phyloP scores from a whole-genome alignment of 2,797 vertebrate species.

The Trichosurus vulpecula region DNA sequence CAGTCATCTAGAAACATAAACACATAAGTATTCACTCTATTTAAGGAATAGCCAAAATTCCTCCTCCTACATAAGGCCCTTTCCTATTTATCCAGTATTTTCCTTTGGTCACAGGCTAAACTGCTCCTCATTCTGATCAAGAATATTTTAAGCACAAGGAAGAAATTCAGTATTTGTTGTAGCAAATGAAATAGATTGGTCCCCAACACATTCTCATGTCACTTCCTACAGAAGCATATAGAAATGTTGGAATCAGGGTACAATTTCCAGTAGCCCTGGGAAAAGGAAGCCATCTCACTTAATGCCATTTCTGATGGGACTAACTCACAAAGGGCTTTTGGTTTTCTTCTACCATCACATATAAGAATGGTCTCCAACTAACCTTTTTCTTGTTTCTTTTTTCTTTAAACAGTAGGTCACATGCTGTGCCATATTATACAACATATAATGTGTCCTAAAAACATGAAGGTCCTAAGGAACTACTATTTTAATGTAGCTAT shows the following conservation, averaged over 20 bases:
- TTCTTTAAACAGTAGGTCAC: background rate
- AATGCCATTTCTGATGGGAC: background rate
- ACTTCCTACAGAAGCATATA: background rate
- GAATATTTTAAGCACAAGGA: background rate
- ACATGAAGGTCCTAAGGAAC: background rate
- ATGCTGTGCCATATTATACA: background rate
- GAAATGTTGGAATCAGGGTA: conserved; percentile 15
- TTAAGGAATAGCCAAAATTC: background rate
- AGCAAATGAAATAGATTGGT: background rate
- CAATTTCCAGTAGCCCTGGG: background rate
- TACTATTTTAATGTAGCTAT: background rate
- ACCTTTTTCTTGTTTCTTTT: conserved; percentile 32
- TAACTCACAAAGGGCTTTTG: background rate
- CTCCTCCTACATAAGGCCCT: background rate
- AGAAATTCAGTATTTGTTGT: background rate
- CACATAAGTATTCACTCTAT: background rate
- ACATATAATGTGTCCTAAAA: background rate
- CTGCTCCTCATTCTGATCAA: background rate
- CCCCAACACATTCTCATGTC: background rate
- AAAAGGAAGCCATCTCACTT: conserved; percentile 16
- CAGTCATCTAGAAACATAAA: background rate
- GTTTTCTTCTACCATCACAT: background rate
- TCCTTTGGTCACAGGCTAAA: background rate
- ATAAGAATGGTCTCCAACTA: background rate
- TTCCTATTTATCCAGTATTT: background rate